phyloP scores from a whole-genome alignment of 2,888 invertebrate species.

The Lamellibrachia columna region DNA sequence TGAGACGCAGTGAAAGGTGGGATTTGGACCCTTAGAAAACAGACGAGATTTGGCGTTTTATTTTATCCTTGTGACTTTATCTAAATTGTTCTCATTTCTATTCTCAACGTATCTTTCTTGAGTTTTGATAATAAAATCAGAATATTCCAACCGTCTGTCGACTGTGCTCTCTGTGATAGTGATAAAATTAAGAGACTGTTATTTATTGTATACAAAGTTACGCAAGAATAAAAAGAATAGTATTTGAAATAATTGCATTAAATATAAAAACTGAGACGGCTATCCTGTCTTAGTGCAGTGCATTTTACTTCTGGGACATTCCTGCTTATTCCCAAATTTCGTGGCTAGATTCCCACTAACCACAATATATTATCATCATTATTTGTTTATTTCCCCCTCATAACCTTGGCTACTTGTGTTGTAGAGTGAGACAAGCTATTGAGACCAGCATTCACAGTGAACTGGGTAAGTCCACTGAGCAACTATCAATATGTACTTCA shows the following conservation, averaged over 20 bases:
- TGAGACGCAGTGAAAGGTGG: constrained; percentile 73
- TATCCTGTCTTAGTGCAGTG: too few relatives aligned
- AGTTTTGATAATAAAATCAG: not conserved
- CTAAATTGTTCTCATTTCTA: not conserved
- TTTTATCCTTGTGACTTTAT: not conserved
- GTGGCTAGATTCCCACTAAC: not conserved
- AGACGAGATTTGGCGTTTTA: not conserved
- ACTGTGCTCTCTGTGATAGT: not conserved
- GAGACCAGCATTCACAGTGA: constrained; percentile 30
- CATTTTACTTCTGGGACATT: not conserved
- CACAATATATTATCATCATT: not conserved
- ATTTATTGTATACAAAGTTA: not conserved
- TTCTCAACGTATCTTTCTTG: not conserved
- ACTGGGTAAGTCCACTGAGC: constrained; percentile 24
- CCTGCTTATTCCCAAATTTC: not conserved
- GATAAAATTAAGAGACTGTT: not conserved
- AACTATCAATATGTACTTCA: not conserved
- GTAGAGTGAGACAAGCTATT: constrained; percentile 34
- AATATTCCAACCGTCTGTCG: not conserved
- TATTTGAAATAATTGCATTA: too few relatives aligned
- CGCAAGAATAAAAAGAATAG: not conserved
- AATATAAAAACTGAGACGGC: too few relatives aligned
- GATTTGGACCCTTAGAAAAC: not conserved
- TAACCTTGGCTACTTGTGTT: not conserved
- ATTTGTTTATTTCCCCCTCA: not conserved